Percentiles rank a stretch among this genome's conserved stretches.
Conservation (phyloP, 1,140 invertebrate species). For the Drosophila parabipectinata region DNA sequence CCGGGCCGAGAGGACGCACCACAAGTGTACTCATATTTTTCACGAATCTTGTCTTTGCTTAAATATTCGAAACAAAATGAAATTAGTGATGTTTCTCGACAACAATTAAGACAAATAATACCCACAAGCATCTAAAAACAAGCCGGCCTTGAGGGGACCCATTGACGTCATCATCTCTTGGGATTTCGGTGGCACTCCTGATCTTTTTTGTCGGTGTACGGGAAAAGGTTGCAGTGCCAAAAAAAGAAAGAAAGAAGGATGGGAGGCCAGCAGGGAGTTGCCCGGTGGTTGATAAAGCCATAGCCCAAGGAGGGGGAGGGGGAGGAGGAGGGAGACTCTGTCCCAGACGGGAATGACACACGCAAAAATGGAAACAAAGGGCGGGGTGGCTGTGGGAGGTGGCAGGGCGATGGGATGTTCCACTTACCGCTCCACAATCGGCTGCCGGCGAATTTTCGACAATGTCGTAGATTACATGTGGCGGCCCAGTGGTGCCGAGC, state of each 20-base stretch:
- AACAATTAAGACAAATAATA: neutral
- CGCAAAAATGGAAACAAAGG: conserved; percentile 13
- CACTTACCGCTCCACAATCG: conserved; percentile 93
- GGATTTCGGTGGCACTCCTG: neutral
- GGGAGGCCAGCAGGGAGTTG: conserved; percentile 35
- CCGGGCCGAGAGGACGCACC: neutral
- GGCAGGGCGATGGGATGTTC: conserved; percentile 1
- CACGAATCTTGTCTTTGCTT: no score
- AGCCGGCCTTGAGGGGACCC: neutral
- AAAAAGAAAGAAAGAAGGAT: conserved; percentile 19
- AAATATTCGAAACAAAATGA: no score
- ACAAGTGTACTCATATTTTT: no score
- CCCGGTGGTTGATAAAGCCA: conserved; percentile 48
- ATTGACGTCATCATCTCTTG: neutral
- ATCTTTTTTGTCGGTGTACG: neutral
- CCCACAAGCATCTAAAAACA: neutral
- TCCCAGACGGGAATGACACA: conserved; percentile 44
- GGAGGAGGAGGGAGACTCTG: conserved; percentile 10
- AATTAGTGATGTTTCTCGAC: no score
- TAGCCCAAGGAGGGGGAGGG: conserved; percentile 3
- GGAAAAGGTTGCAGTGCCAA: conserved; percentile 39
- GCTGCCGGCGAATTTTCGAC: conserved; percentile 95
- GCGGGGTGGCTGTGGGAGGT: conserved; percentile 2
- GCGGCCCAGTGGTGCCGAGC: conserved; percentile 93
- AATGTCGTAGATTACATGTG: conserved; percentile 96